Conservation (phyloP, 2,797 vertebrate species). For the Siniperca undulata region DNA sequence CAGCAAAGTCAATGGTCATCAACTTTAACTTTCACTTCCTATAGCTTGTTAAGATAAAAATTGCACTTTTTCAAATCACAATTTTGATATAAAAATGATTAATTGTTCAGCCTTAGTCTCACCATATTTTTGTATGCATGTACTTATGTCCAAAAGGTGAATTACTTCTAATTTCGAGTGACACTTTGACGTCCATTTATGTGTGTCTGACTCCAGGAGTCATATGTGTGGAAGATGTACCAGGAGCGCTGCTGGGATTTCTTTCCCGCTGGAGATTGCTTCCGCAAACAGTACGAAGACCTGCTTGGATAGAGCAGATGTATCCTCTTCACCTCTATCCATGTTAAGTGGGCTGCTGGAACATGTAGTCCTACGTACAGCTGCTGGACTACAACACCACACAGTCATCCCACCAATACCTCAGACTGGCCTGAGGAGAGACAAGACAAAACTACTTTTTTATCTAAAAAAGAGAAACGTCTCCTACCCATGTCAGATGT, state of each 20-base stretch:
- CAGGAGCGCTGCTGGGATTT: slow-evolving; percentile 99
- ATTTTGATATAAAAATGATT: background rate
- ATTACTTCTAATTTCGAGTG: background rate
- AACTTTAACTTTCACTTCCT: background rate
- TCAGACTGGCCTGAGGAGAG: slow-evolving; percentile 52
- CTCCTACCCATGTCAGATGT: slow-evolving; percentile 51
- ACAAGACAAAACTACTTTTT: slow-evolving; percentile 40
- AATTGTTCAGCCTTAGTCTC: background rate
- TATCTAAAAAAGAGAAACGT: slow-evolving; percentile 43
- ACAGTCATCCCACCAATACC: slow-evolving; percentile 35
- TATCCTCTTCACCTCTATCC: slow-evolving; percentile 40
- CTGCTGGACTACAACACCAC: slow-evolving; percentile 53
- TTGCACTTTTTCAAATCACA: background rate
- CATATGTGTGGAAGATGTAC: slow-evolving; percentile 99
- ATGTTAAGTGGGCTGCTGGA: slow-evolving; percentile 38
- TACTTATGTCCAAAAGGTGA: background rate
- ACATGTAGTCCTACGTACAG: slow-evolving; percentile 47
- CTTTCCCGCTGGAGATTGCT: slow-evolving; percentile 98
- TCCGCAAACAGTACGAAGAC: slow-evolving; percentile 99
- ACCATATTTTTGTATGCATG: background rate
- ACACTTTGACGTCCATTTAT: background rate
- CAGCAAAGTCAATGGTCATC: background rate
- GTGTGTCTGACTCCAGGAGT: slow-evolving; percentile 88
- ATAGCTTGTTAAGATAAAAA: background rate
- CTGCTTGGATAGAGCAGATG: slow-evolving; percentile 89